Base-by-base conservation (phyloP, 2,797 vertebrate species). In the Enteromius fasciolatus region DNA sequence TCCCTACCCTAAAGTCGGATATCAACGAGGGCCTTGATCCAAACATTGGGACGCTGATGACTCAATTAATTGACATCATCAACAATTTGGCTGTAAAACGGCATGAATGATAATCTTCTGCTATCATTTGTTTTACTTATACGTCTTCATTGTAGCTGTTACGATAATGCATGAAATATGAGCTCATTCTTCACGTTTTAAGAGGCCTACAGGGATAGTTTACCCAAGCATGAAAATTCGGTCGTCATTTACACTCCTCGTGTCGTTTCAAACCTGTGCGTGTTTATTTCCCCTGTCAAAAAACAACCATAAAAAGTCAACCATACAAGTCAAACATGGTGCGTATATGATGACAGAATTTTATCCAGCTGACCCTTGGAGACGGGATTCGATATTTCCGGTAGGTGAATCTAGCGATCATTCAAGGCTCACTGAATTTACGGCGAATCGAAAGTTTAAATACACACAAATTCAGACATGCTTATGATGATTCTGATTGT, bases 11-110 rank as follows among this genome's bases (percentile, higher is more conserved):
- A 2, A 33, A 63, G 46, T 61, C 59, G 31, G 31, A 33, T 7
- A 54, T 14, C 33, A 57, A 7, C 12, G 15, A 59, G 33, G 76
- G 76, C 76, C 41, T 66, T 9, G 25, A 23, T 78, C 59, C 39
- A 44, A 46, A 28, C 74, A 31, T 63, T 46, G 74, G 57, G 23
- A n/a, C 1, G 0, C 54, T 63, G 8, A 63, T 39, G 39, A 14
- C 57, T 76, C 39, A 11, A 46, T 44, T 61, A 76, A 61, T 61
- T 76, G 44, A 41, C 23, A 7, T 59, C 44, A 63, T 76, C 74
- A 76, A 61, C 28, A n/a, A 31, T 31, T 50, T 73, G n/a, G 70
- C 50, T 73, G 28, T 52, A n/a, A 52, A 31, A 8, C 74, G 20
- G n/a, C 54, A 41, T 73, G 70, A 52, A 48, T 23, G 67, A 69